Base-by-base conservation (phyloP, 2,888 invertebrate genomes). In the Myathropa florea region DNA sequence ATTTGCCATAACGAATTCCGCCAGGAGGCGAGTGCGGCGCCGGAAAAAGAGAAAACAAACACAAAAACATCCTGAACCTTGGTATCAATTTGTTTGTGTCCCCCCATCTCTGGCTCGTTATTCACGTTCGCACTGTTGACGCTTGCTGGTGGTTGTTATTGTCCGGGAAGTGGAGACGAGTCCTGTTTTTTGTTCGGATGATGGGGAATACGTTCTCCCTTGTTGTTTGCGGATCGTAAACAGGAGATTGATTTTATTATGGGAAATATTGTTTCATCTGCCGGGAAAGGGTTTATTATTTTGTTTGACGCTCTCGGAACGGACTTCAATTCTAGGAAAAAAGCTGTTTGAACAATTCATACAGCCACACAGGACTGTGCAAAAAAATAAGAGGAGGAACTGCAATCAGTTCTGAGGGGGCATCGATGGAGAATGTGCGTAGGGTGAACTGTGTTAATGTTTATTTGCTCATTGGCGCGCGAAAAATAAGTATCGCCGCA, bases 221-320 rank as follows among this genome's bases (percentile, higher is more conserved):
- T 73, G 82, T 77, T 85, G 85, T 85, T 86, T 86, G 86, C 78
- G 86, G 65, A 83, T 83, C 83, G 86, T 86, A 83, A 86, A 86
- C 86, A 86, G 78, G 83, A 86, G 86, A 86, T 86, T 86, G 86
- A 86, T 86, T 86, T 86, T 86, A 86, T 86, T 86, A 83, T 86
- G 78, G 65, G 70, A 86, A 86, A 86, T 83, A 86, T 86, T 86
- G 86, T 83, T 86, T 75, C 86, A 86, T 75, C 72, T 64, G 60
- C 72, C 63, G 73, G 75, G 24, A 71, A 78, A 78, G 65, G 78
- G 78, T 65, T 83, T 83, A 86, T 82, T 83, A 67, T 86, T 46
- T 83, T 78, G 78, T 53, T 73, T 72, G 83, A 75, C 65, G 83
- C 63, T 68, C 61, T 72, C 64, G 57, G 65, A 64, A 65, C 60